Evolutionary conservation across 2,113 vertebrate species (phyloP).

Genomic region (Blennius ocellaris): DNA sequence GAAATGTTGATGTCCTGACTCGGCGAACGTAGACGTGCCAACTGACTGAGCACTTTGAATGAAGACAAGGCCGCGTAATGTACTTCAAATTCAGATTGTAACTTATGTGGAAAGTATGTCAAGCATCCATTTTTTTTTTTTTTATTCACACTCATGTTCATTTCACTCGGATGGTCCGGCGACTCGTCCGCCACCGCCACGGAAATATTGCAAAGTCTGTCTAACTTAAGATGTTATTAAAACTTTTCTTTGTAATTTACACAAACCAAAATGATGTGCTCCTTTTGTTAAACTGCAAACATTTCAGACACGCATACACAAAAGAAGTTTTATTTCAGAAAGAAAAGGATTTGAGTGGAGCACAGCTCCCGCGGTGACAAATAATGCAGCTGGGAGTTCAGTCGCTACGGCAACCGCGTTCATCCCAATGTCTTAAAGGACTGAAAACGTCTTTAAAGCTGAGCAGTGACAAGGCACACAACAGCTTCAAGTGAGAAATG

Average conservation of each 20-base stretch:
- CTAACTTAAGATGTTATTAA: conserved; percentile 75
- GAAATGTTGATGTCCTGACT: conserved; percentile 1
- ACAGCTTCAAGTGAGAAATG: neutral
- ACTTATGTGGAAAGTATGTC: conserved; percentile 18
- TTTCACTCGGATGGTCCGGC: conserved; percentile 19
- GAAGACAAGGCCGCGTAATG: neutral
- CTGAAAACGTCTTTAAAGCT: neutral
- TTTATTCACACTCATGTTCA: conserved; percentile 5
- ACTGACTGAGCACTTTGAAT: neutral
- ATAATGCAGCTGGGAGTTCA: conserved; percentile 17
- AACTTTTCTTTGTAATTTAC: conserved; percentile 67
- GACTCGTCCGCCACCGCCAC: conserved; percentile 63
- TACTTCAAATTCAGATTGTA: conserved; percentile 11
- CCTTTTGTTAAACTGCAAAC: conserved; percentile 4
- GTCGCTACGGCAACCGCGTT: conserved; percentile 55
- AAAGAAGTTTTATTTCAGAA: conserved; percentile 52
- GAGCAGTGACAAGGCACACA: conserved; percentile 36
- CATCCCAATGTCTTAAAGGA: neutral
- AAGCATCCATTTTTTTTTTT: conserved; percentile 16
- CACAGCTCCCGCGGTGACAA: conserved; percentile 60
- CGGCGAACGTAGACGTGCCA: conserved; percentile 19
- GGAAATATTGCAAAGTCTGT: conserved; percentile 62
- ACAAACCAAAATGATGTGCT: neutral
- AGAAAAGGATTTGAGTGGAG: conserved; percentile 36
- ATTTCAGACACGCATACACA: conserved; percentile 1